phyloP scores from a whole-genome alignment of 2,888 invertebrate species.

The Branchipolynoe longqiensis region DNA sequence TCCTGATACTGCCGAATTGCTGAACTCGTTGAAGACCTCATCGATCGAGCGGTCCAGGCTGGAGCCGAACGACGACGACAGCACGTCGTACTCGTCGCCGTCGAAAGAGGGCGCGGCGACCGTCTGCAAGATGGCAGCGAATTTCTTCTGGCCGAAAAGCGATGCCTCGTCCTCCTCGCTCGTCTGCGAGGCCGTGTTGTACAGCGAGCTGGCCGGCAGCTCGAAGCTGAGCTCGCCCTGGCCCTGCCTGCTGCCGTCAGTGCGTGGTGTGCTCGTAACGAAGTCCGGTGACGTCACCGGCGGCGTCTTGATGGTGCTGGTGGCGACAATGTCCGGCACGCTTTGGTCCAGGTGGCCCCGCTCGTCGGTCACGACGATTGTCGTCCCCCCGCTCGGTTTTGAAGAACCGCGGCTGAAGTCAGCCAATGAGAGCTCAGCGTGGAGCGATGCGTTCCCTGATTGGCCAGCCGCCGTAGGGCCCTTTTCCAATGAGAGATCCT shows the following conservation, averaged over 20 bases:
- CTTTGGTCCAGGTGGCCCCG: background rate
- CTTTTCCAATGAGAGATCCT: conserved; percentile 44
- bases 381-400: background rate
- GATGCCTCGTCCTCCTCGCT: conserved; percentile 58
- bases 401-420: background rate
- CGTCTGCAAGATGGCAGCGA: conserved; percentile 67
- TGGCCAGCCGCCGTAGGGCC: conserved; percentile 14
- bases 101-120: conserved; percentile 67
- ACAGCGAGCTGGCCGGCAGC: conserved; percentile 35
- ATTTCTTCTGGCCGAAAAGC: conserved; percentile 61
- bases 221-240: background rate
- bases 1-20: background rate
- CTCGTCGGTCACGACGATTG: conserved; percentile 35
- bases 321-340: conserved; percentile 56
- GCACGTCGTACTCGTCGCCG: conserved; percentile 61
- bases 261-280: conserved; percentile 61
- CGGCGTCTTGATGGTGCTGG: conserved; percentile 49
- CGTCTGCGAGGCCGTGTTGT: conserved; percentile 55
- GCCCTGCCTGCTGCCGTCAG: background rate
- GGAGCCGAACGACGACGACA: conserved; percentile 48
- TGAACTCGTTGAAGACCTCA: conserved; percentile 48
- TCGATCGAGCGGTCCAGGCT: conserved; percentile 50
- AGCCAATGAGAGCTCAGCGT: background rate
- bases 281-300: conserved; percentile 55
- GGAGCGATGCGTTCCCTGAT: conserved; percentile 17